Base-by-base conservation (phyloP, 2,113 vertebrate genomes). In the Camelus bactrianus region DNA sequence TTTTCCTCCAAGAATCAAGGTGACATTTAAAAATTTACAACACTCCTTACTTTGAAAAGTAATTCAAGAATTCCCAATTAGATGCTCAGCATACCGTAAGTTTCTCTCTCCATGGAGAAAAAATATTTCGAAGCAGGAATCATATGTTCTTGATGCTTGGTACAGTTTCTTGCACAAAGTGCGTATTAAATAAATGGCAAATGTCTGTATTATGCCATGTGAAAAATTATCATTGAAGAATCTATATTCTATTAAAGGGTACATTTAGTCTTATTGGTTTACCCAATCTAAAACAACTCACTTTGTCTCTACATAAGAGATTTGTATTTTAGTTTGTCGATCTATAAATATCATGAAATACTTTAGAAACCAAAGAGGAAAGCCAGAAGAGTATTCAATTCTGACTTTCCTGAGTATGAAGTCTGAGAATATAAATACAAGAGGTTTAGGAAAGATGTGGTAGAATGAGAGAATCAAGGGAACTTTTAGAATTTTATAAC, bases 301-400 rank as follows among this genome's bases (percentile, higher is more conserved):
- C 4, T 79, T 67, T 54, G 35, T 72, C n/a, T 80, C 50, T 58
- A 91, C 46, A 19, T 83, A 80, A 80, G 11, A 56, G 3, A 82
- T 86, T 38, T 89, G 10, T 89, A 69, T 89, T 96, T 77, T 48
- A 86, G 64, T 92, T 88, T 91, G 28, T 16, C 96, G 26, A 75
- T 17, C 50, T 94, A 69, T 62, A 16, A 93, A 70, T 50, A 88
- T 1, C 24, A 79, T 0, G 16, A 60, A 88, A 80, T 80, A 79
- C 35, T 50, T 54, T 70, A 84, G 15, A 96, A 80, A 22, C n/a
- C 69, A 93, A 87, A 93, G 35, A 89, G 6, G 8, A 22, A 84
- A 90, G 19, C 22, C 32, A 89, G 20, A 72, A 48, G 24, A 84
- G 35, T 54, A 93, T 26, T 88, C 88, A 38, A 62, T 81, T 89